A percentile compares a stretch with the other conserved stretches of the same genome.
Conservation (phyloP, 2,797 vertebrate genomes). For the Bryconaethiops microstoma region DNA sequence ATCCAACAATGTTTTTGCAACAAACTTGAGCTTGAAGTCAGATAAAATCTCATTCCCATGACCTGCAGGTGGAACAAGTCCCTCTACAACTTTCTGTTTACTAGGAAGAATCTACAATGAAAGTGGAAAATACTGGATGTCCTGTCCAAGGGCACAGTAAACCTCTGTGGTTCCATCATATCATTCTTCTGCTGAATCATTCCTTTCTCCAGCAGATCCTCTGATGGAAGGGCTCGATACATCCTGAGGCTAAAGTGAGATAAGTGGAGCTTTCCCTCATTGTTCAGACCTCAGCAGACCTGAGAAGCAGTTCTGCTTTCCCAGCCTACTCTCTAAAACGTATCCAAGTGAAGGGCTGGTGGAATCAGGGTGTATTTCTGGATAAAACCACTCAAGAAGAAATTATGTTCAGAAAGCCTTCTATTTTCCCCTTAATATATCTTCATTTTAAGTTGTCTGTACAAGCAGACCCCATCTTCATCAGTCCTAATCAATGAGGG, state of each 20-base stretch:
- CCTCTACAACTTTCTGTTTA: background rate
- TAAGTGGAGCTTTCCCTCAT: constrained; percentile 26
- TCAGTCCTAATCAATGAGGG: constrained; percentile 7
- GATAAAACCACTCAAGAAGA: background rate
- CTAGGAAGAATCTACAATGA: background rate
- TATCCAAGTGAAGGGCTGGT: background rate
- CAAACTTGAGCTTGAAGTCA: background rate
- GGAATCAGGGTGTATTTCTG: background rate
- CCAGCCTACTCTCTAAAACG: background rate
- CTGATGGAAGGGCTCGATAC: background rate
- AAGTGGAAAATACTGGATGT: background rate
- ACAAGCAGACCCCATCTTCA: background rate
- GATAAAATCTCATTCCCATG: background rate
- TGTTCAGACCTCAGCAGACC: background rate
- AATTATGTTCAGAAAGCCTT: background rate
- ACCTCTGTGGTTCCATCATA: background rate
- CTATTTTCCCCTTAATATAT: background rate
- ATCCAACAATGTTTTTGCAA: background rate
- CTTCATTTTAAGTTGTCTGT: background rate
- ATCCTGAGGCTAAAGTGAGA: constrained; percentile 31
- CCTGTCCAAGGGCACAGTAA: constrained; percentile 19
- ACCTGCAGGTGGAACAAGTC: background rate
- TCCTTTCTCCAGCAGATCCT: constrained; percentile 28
- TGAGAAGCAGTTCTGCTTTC: background rate
- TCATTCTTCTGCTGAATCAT: constrained; percentile 12